These are phyloP conservation scores for Tachycineta bicolor DNA, from an alignment of 2,113 vertebrate genomes.

Conservation along the genomic window DNA sequence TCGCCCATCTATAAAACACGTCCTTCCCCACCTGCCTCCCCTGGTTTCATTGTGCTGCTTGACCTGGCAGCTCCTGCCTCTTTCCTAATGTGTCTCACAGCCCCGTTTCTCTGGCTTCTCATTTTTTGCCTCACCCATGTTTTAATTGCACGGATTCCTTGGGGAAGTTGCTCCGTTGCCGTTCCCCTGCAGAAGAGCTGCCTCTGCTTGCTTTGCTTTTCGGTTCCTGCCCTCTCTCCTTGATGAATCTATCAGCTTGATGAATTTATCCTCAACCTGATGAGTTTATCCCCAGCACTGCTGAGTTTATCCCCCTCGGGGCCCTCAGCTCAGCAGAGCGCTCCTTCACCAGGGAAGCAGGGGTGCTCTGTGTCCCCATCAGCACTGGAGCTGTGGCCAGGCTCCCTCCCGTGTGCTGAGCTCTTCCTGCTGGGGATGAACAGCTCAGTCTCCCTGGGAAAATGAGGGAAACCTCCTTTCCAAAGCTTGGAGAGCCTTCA, in stretches of 20 bases:
- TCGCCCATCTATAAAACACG: not conserved
- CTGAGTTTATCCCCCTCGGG: rapidly evolving
- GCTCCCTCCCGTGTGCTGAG: rapidly evolving
- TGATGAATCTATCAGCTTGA: not conserved
- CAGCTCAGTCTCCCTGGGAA: not conserved
- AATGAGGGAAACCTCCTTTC: not conserved
- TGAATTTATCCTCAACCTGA: not conserved
- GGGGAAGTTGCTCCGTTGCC: not conserved
- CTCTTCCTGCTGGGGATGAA: not conserved
- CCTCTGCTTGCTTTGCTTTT: not conserved
- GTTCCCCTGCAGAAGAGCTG: not conserved
- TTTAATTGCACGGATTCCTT: rapidly evolving
- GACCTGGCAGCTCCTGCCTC: not conserved
- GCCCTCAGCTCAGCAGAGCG: not conserved
- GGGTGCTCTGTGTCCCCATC: rapidly evolving
- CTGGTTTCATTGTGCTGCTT: not conserved
- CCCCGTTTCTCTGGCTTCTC: not conserved
- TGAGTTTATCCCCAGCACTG: not conserved
- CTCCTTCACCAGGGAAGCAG: not conserved
- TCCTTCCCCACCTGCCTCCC: not conserved
- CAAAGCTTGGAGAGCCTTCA: not conserved
- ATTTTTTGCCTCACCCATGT: not conserved
- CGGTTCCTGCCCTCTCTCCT: rapidly evolving
- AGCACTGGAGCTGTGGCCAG: not conserved
- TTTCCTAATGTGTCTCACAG: not conserved